Evolutionary conservation across 1,140 invertebrate genomes (phyloP), one percentile per base, ranked within the genome.

Genomic region (Bombus confusus): DNA sequence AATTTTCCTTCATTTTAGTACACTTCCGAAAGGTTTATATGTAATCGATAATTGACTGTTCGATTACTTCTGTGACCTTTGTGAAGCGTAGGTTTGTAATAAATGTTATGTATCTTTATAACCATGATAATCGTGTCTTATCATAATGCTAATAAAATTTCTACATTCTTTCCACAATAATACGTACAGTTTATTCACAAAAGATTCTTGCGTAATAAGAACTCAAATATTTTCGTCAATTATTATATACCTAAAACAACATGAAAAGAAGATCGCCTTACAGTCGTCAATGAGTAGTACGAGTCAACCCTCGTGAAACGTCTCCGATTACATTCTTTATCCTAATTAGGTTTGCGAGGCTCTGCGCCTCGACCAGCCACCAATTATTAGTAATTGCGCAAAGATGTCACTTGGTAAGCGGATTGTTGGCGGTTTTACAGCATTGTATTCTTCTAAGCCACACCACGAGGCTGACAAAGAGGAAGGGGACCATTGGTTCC

Each of bases 311-410:
- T 85, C 79, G 66, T 57, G 64, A 28, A 83, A 41, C 84, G 82
- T 91, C 87, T 91, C 89, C 87, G 75, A 92, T 93, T 92, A 90
- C 88, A 92, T 92, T 94, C 91, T 94, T 92, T 79, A 85, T 88
- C 87, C 92, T 94, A 94, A 94, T 94, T 93, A 93, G 91, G 93
- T 93, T 92, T 93, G 84, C 89, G 88, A 90, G 87, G 92, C 90
- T 93, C 89, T 90, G 91, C 77, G 91, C 80, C 74, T 83, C 86
- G 79, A 86, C 88, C 71, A 78, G 80, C 80, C 92, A 92, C 94
- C 94, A 95, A 95, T 95, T 95, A 95, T 92, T 88, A 92, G 89
- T 95, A 95, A 95, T 95, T 95, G 94, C 94, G 94, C 95, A 95
- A 95, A 95, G 94, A 95, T 94, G 94, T 95, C 94, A 95, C 92